phyloP scores from a whole-genome alignment of 2,888 invertebrate species.

The Aporophyla nigra region DNA sequence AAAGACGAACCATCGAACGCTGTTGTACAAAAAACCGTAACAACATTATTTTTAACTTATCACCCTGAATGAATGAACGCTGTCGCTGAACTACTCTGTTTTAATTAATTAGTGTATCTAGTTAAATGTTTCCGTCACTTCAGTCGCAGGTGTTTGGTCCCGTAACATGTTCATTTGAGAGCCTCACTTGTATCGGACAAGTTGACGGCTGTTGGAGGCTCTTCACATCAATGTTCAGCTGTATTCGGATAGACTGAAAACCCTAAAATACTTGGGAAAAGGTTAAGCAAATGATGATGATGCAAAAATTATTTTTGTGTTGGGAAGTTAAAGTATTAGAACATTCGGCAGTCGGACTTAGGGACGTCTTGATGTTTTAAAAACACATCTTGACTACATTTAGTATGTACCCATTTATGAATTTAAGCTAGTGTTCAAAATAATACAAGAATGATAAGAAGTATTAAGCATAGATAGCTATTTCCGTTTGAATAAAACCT shows the following conservation, averaged over 20 bases:
- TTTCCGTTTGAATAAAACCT: neutral
- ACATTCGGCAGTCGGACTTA: neutral
- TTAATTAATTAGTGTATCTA: slow-evolving; percentile 35
- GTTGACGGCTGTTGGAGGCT: slow-evolving; percentile 22
- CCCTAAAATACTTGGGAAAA: too few relatives aligned
- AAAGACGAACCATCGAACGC: neutral
- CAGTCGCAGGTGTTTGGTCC: slow-evolving; percentile 47
- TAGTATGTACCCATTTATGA: too few relatives aligned
- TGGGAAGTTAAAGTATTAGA: neutral
- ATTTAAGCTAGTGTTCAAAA: too few relatives aligned
- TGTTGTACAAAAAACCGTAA: neutral
- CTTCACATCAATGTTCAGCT: slow-evolving; percentile 29
- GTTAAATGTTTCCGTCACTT: slow-evolving; percentile 1
- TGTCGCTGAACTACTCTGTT: slow-evolving; percentile 11
- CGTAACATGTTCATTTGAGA: slow-evolving; percentile 47
- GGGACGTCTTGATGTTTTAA: neutral
- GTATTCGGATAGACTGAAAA: too few relatives aligned
- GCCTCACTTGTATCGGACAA: slow-evolving; percentile 23
- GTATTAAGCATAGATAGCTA: neutral
- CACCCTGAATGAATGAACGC: slow-evolving; percentile 5
- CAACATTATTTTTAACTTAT: neutral
- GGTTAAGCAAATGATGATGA: too few relatives aligned
- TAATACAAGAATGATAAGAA: too few relatives aligned
- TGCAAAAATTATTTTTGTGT: too few relatives aligned
- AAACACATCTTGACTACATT: neutral